Percentiles rank a stretch among this genome's conserved stretches.
These are phyloP conservation scores for Protonemura montana DNA, from an alignment of 2,888 invertebrate genomes.

Conservation along the genomic window DNA sequence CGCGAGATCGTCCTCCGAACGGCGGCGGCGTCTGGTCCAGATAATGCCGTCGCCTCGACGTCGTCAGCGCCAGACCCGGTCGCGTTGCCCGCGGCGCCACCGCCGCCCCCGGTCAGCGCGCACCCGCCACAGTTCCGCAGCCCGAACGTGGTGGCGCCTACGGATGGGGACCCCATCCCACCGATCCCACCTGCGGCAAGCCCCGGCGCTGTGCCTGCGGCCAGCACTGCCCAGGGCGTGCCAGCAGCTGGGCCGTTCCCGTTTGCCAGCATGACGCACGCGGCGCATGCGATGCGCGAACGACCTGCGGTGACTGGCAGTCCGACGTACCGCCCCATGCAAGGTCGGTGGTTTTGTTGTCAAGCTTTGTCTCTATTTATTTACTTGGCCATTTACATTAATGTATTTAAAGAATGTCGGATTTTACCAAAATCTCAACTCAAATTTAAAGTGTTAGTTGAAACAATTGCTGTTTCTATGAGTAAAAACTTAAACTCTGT, in stretches of 20 bases:
- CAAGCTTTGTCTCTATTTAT: no score
- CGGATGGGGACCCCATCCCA: constrained; percentile 74
- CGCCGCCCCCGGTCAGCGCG: constrained; percentile 47
- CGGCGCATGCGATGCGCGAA: constrained; percentile 78
- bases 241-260: constrained; percentile 67
- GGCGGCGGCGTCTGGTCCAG: constrained; percentile 55
- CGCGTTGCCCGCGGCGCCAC: constrained; percentile 40
- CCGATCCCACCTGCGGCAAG: constrained; percentile 55
- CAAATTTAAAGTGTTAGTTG: no score
- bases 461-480: no score
- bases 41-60: constrained; percentile 49
- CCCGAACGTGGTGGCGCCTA: constrained; percentile 88
- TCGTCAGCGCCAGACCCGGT: constrained; percentile 46
- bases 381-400: no score
- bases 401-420: no score
- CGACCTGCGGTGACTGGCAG: constrained; percentile 65
- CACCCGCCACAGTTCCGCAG: constrained; percentile 56
- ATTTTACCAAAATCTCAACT: no score
- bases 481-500: no score
- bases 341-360: not conserved
- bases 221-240: constrained; percentile 49
- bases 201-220: not conserved
- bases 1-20: constrained; percentile 75
- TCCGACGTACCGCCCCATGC: constrained; percentile 51
- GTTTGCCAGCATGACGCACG: constrained; percentile 91